A percentile compares a stretch with the other conserved stretches of the same genome.
Evolutionary conservation across 2,797 vertebrate genomes (phyloP).

Genomic region (Bradypus variegatus): DNA sequence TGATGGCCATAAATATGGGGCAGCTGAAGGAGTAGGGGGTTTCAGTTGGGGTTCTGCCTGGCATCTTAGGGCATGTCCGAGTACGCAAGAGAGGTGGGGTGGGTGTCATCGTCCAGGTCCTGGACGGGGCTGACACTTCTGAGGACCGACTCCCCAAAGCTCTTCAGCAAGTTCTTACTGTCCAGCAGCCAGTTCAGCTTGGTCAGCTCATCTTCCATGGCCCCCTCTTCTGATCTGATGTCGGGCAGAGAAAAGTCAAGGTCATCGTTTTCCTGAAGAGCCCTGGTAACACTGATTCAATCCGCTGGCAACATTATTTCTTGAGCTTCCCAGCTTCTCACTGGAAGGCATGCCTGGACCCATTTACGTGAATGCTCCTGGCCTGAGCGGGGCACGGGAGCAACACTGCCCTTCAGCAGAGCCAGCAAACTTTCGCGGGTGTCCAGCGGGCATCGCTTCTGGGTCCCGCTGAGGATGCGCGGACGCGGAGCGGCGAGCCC

Average conservation of each 20-base stretch:
- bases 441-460: too few species aligned
- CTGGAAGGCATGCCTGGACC: constrained; percentile 94
- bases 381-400: background rate
- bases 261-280: constrained; percentile 78
- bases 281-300: constrained; percentile 83
- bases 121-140: constrained; percentile 83
- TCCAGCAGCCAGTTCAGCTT: constrained; percentile 86
- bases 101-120: constrained; percentile 77
- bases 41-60: constrained; percentile 88
- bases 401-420: too few species aligned
- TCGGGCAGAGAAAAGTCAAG: constrained; percentile 77
- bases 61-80: constrained; percentile 84
- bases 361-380: constrained; percentile 87
- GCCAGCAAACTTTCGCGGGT: too few species aligned
- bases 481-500: too few species aligned
- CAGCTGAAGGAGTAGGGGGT: constrained; percentile 93
- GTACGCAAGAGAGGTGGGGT: constrained; percentile 79
- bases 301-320: constrained; percentile 84
- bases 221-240: constrained; percentile 76
- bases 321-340: constrained; percentile 91
- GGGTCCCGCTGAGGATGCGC: background rate
- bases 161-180: constrained; percentile 85
- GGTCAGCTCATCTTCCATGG: constrained; percentile 82
- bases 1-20: constrained; percentile 94
- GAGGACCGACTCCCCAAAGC: constrained; percentile 81